phyloP scores from a whole-genome alignment of 2,797 vertebrate genomes.

The Bradypodion ventrale region DNA sequence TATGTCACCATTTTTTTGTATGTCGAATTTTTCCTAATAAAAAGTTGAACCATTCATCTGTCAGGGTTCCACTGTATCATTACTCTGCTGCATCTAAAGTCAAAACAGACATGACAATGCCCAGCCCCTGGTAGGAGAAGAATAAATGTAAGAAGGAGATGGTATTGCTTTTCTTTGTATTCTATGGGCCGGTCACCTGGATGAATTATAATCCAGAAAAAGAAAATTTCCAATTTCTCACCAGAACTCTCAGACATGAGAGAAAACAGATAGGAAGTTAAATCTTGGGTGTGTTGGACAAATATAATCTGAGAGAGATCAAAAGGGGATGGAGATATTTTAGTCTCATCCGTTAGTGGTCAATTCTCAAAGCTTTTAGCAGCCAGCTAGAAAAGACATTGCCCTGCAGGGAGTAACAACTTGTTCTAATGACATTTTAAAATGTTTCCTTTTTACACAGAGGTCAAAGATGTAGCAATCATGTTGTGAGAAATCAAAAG shows the following conservation, averaged over 20 bases:
- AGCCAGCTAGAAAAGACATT: slow-evolving; percentile 10
- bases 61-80: too few relatives aligned
- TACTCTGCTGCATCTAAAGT: too few relatives aligned
- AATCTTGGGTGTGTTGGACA: not conserved
- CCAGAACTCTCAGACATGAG: not conserved
- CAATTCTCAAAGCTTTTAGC: slow-evolving; percentile 22
- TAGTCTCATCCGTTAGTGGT: slow-evolving; percentile 1
- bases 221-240: too few relatives aligned
- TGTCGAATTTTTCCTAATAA: too few relatives aligned
- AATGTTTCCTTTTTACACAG: slow-evolving; percentile 11
- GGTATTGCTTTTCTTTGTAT: too few relatives aligned
- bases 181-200: too few relatives aligned
- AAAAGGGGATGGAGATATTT: slow-evolving; percentile 6
- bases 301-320: slow-evolving; percentile 1
- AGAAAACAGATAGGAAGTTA: not conserved
- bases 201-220: too few relatives aligned
- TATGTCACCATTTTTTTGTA: too few relatives aligned
- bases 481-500: not conserved
- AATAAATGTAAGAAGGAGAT: too few relatives aligned
- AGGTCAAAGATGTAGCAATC: not conserved
- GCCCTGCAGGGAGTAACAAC: slow-evolving; percentile 9
- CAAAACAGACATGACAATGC: too few relatives aligned
- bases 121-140: too few relatives aligned
- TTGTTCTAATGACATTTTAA: slow-evolving; percentile 11
- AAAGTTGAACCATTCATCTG: too few relatives aligned